phyloP scores from a whole-genome alignment of 1,140 invertebrate genomes.

The Gryllus bimaculatus region DNA sequence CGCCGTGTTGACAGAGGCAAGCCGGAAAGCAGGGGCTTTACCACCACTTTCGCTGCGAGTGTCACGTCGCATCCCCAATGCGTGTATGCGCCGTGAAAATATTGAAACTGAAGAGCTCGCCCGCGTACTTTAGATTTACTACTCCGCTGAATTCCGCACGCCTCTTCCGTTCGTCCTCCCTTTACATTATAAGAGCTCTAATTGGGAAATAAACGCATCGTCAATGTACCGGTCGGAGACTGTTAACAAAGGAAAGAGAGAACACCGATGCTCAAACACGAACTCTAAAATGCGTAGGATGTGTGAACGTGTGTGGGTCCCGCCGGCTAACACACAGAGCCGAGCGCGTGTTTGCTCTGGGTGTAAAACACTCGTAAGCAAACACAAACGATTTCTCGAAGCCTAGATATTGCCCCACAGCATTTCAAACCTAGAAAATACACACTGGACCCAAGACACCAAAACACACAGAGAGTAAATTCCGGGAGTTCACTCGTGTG shows the following conservation, averaged over 20 bases:
- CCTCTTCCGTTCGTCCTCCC: not conserved
- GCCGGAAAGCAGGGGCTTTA: not conserved
- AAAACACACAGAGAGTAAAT: not conserved
- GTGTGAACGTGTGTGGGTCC: not conserved
- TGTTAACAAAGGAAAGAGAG: not conserved
- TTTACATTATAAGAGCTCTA: not conserved
- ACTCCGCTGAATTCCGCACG: not conserved
- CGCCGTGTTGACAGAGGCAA: not conserved
- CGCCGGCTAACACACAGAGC: not conserved
- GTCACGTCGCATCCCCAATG: not conserved
- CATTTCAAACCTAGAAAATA: constrained; percentile 5
- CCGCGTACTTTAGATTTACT: not conserved
- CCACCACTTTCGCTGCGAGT: not conserved
- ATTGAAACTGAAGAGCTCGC: not conserved
- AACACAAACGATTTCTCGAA: not conserved
- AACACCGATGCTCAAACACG: not conserved
- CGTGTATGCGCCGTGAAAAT: not conserved
- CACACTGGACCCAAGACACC: not conserved
- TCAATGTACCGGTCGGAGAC: not conserved
- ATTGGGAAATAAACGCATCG: not conserved
- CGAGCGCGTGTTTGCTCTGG: not conserved
- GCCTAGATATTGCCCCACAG: not conserved
- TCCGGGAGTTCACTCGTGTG: not conserved
- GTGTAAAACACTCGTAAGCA: constrained; percentile 1
- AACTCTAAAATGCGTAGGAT: not conserved